A percentile compares a stretch with the other conserved stretches of the same genome.
phyloP scores from a whole-genome alignment of 2,113 vertebrate genomes.

The Etia nguti region DNA sequence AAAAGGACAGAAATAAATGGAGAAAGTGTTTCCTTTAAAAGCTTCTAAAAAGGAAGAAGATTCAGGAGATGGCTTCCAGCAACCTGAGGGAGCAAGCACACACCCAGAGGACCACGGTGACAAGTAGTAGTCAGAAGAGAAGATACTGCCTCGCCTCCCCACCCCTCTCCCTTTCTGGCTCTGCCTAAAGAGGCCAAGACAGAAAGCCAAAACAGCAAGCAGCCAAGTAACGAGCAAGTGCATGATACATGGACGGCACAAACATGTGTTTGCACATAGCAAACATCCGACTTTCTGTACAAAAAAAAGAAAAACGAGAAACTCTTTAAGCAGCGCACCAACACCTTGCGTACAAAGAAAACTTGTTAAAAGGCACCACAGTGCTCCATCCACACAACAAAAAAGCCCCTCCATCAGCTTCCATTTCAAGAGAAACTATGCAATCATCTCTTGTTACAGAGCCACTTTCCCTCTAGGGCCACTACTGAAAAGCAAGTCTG shows the following conservation, averaged over 20 bases:
- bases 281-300: not conserved
- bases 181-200: conserved; percentile 26
- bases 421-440: conserved; percentile 32
- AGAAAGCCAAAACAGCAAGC: conserved; percentile 13
- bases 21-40: conserved; percentile 54
- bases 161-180: not conserved
- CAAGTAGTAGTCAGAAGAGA: conserved; percentile 21
- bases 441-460: conserved; percentile 57
- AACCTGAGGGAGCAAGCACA: conserved; percentile 10
- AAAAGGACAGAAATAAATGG: conserved; percentile 26
- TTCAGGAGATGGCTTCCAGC: conserved; percentile 36
- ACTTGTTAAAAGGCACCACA: not conserved
- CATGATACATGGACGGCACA: not conserved
- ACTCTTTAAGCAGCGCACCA: not conserved
- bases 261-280: not conserved
- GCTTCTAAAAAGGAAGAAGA: conserved; percentile 9
- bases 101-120: conserved; percentile 15
- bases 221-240: not conserved
- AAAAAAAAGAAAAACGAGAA: not conserved
- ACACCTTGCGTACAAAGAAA: not conserved
- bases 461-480: conserved; percentile 40
- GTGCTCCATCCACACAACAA: not conserved
- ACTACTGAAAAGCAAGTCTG: conserved; percentile 47
- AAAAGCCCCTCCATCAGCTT: conserved; percentile 26
- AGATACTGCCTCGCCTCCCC: not conserved